Evolutionary conservation across 2,113 vertebrate genomes (phyloP).

Genomic region (Rhabdornis inornatus): DNA sequence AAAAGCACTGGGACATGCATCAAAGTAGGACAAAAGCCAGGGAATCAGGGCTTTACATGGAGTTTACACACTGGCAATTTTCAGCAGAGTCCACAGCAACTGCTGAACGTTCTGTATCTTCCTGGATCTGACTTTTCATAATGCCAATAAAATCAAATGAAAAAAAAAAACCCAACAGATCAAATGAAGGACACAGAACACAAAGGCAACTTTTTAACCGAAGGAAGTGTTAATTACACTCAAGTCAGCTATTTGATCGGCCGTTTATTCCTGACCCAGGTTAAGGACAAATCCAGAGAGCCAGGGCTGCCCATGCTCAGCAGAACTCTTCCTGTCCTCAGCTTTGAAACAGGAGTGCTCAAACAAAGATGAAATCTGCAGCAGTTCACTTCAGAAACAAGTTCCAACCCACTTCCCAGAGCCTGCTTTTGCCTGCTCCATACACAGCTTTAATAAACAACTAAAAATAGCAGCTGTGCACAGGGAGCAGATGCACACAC

Average conservation of each 20-base stretch:
- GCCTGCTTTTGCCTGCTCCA: neutral
- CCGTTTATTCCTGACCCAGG: neutral
- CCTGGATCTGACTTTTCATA: neutral
- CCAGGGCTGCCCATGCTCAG: neutral
- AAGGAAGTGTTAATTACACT: neutral
- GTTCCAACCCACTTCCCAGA: neutral
- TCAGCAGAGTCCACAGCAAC: neutral
- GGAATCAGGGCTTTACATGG: neutral
- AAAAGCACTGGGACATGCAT: neutral
- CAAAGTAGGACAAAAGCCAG: neutral
- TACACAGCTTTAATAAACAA: neutral
- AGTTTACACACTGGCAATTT: accelerated
- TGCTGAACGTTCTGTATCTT: neutral
- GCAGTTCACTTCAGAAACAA: neutral
- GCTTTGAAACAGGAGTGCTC: neutral
- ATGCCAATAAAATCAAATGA: accelerated
- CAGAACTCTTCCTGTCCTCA: neutral
- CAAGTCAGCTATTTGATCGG: neutral
- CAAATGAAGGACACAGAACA: neutral
- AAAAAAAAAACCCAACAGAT: neutral
- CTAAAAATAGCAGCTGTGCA: neutral
- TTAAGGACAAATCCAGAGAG: neutral
- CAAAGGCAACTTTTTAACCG: neutral
- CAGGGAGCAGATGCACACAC: neutral
- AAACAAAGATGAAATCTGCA: neutral